Evolutionary conservation across 2,888 invertebrate genomes (phyloP).

Genomic region (Pseudococcus longispinus): DNA sequence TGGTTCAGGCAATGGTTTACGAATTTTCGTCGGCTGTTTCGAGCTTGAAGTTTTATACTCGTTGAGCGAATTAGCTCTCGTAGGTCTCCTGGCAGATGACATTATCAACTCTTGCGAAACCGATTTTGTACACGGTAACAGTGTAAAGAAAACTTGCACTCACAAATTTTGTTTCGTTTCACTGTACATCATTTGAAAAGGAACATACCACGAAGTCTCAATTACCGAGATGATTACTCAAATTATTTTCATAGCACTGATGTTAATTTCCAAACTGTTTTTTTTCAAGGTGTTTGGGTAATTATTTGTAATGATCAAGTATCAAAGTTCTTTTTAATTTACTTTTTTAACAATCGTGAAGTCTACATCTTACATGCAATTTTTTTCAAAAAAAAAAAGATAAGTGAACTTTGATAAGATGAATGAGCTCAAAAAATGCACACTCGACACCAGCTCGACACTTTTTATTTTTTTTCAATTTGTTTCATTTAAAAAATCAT

Average conservation of each 20-base stretch:
- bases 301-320: not conserved
- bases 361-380: not conserved
- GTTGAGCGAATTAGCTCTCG: not conserved
- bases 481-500: no score
- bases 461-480: no score
- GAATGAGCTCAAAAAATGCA: no score
- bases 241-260: not conserved
- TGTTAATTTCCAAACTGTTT: not conserved
- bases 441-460: no score
- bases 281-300: not conserved
- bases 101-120: not conserved
- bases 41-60: not conserved
- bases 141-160: not conserved
- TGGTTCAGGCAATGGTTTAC: constrained; percentile 37
- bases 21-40: constrained; percentile 29
- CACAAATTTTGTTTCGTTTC: not conserved
- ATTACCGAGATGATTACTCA: not conserved
- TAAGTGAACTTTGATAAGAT: not conserved
- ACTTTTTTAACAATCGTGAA: not conserved
- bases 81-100: not conserved
- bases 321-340: not conserved
- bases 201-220: not conserved
- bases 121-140: not conserved
- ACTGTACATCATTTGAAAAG: not conserved
- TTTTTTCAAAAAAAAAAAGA: not conserved